Evolutionary conservation across 1,140 invertebrate genomes (phyloP), one percentile per base, ranked within the genome.

Genomic region (Ostrea edulis): DNA sequence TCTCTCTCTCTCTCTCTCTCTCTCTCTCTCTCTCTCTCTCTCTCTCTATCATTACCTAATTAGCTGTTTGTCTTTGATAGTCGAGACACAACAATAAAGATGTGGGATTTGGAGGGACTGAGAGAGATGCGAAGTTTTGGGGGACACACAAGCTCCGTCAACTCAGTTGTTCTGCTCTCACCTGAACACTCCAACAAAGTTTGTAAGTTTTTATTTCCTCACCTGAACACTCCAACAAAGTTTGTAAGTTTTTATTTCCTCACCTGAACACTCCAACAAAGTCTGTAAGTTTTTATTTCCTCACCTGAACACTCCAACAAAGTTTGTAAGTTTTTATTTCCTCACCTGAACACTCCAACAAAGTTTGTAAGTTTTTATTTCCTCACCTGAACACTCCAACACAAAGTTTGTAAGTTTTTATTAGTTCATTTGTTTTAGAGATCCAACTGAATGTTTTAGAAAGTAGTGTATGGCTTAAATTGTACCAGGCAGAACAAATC

Each of bases 1-100:
- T 44, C 5, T 44, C 5, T 44, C 35, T 44, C 35, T 44, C 5
- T 44, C 35, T 44, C 35, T 44, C 35, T 44, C 35, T 44, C 5
- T 44, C 5, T 44, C 35, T 44, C 35, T 44, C 35, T n/a, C 5
- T 44, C 35, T 44, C 35, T 44, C 35, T 44, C 35, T 44, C 5
- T 44, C 5, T 44, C 35, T 44, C 35, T 44, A 1, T 44, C 35
- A 83, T 89, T 52, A 5, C 88, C 11, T 88, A 22, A 17, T 14
- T 44, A 68, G 54, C 84, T 85, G 65, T 35, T 85, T 77, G 55
- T 77, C 29, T 58, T 58, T 91, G 90, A 12, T 81, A 94, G 93
- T 87, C 92, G 93, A 29, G 93, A 94, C 82, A 94, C 93, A n/a
- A 93, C 92, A 5, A 85, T 93, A 17, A 93, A 93, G 84, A 88